phyloP scores from a whole-genome alignment of 2,113 vertebrate genomes.

The Heliornis fulica region DNA sequence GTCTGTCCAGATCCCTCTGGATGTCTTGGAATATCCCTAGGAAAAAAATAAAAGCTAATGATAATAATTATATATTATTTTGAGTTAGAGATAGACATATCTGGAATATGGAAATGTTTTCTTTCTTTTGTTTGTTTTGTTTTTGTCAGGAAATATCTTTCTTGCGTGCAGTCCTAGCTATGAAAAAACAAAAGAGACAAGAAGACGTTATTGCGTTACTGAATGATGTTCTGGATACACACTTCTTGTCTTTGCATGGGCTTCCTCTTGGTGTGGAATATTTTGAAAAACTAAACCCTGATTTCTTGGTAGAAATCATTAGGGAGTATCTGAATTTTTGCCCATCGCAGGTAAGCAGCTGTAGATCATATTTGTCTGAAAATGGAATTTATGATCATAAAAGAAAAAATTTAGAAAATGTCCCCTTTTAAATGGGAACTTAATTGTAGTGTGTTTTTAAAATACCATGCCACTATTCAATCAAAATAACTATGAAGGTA shows the following conservation, averaged over 20 bases:
- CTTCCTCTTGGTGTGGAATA: constrained; percentile 92
- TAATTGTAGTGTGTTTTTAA: not conserved
- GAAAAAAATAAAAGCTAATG: not conserved
- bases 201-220: constrained; percentile 86
- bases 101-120: not conserved
- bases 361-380: not conserved
- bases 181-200: constrained; percentile 79
- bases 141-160: constrained; percentile 86
- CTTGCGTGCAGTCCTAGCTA: constrained; percentile 84
- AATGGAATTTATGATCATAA: too few relatives aligned
- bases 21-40: not conserved
- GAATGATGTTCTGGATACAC: constrained; percentile 89
- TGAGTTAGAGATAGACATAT: not conserved
- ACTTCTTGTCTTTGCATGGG: constrained; percentile 87
- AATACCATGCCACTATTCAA: too few relatives aligned
- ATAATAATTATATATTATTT: not conserved
- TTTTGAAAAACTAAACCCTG: constrained; percentile 93
- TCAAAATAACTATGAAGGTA: too few relatives aligned
- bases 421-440: not conserved
- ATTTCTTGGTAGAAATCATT: constrained; percentile 92
- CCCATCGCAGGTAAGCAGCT: constrained; percentile 83
- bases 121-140: too few relatives aligned
- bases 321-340: constrained; percentile 89
- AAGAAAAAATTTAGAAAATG: not conserved
- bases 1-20: too few relatives aligned